These are phyloP conservation scores for Brachyistius frenatus DNA, from an alignment of 2,113 vertebrate genomes.

Conservation along the genomic window DNA sequence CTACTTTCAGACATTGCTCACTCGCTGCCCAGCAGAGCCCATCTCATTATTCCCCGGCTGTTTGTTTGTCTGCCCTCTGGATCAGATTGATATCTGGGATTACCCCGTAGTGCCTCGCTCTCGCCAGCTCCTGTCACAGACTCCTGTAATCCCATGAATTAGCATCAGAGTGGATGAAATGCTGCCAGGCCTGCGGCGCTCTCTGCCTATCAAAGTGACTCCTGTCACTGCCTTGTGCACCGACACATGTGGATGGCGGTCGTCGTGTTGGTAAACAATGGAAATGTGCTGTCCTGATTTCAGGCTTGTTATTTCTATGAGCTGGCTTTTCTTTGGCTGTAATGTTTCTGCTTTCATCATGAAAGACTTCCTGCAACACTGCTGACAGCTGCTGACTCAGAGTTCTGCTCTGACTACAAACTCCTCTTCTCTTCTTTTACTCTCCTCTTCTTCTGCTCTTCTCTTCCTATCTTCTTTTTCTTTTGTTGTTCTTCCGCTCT, in stretches of 20 bases:
- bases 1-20: constrained; percentile 43
- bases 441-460: neutral
- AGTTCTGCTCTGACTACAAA: constrained; percentile 40
- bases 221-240: neutral
- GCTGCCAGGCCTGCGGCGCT: constrained; percentile 28
- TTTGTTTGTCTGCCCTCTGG: constrained; percentile 55
- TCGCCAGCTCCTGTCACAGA: constrained; percentile 65
- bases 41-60: constrained; percentile 40
- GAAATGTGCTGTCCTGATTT: constrained; percentile 8
- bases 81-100: constrained; percentile 72
- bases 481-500: no score
- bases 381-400: constrained; percentile 77
- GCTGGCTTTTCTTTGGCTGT: neutral
- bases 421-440: constrained; percentile 6
- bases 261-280: constrained; percentile 43
- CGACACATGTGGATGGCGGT: neutral
- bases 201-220: constrained; percentile 9
- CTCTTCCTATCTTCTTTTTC: no score
- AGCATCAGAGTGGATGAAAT: constrained; percentile 58
- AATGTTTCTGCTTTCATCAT: constrained; percentile 52
- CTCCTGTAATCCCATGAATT: constrained; percentile 77
- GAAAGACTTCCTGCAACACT: constrained; percentile 49
- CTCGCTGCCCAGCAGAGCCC: constrained; percentile 47
- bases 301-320: constrained; percentile 18
- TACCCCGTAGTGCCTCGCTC: constrained; percentile 48